Conservation (phyloP, 1,140 invertebrate genomes). For the Bombus picipes region DNA sequence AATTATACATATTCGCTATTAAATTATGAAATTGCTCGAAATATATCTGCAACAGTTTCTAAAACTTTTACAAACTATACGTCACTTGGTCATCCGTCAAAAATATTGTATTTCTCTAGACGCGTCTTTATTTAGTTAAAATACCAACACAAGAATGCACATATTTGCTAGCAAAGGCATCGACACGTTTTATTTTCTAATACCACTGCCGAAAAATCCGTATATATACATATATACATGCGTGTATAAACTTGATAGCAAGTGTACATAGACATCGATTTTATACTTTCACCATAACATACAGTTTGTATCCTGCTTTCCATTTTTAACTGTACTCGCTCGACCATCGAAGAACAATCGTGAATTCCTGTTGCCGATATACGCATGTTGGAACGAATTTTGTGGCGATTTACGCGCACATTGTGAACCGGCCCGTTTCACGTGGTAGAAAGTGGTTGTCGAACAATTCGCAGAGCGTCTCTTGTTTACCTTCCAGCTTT, state of each 20-base stretch:
- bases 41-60: background rate
- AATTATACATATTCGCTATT: background rate
- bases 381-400: background rate
- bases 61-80: background rate
- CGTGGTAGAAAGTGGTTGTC: background rate
- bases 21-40: background rate
- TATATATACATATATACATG: no score
- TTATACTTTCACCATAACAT: background rate
- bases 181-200: background rate
- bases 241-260: no score
- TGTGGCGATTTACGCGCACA: slow-evolving; percentile 11
- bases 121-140: background rate
- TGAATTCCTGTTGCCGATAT: background rate
- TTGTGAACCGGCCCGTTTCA: background rate
- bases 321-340: background rate
- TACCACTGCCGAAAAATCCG: background rate
- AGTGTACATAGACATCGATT: background rate
- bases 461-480: slow-evolving; percentile 13
- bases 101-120: background rate
- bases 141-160: background rate
- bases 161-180: background rate
- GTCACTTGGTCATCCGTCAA: background rate
- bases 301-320: background rate
- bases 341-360: background rate
- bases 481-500: slow-evolving; percentile 38